Evolutionary conservation across 2,888 invertebrate species (phyloP), one percentile per base, ranked within the genome.

Genomic region (Coenonympha glycerion): DNA sequence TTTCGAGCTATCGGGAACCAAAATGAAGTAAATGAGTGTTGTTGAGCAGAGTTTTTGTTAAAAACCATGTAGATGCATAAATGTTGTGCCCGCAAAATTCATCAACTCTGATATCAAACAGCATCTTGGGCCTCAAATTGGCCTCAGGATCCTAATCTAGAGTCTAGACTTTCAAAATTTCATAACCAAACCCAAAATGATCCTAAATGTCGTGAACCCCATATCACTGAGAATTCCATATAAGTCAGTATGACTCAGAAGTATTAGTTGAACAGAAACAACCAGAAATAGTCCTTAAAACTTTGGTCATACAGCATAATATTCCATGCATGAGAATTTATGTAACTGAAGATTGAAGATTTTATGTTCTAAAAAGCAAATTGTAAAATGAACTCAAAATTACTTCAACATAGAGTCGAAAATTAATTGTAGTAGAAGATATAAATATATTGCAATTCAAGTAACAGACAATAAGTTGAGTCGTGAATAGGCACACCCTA

Each of bases 141-240:
- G n/a, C n/a, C n/a, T n/a, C n/a, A n/a, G n/a, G n/a, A n/a, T n/a
- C n/a, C n/a, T n/a, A n/a, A n/a, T n/a, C n/a, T n/a, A n/a, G n/a
- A 36, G 11, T 19, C 24, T 24, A 26, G 16, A 50, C 45, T 45
- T 39, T 50, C 45, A 33, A 41, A 33, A 33, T 50, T 50, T 37
- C 45, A 24, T 45, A 50, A 50, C 6, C 37, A 13, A 45, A 45
- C 19, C 34, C 19, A 50, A 45, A 50, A 47, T 36, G 19, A n/a
- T 16, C 18, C 26, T 2, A 42, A 42, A 47, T 46, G 36, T 31
- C 42, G 31, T 42, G 42, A 42, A 42, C 42, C 11, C 30, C 8
- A 13, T 41, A 26, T 42, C 19, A 30, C 15, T 28, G 11, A 19
- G 18, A 28, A 41, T 41, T 41, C 42, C 42, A 11, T 30, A 30